Base-by-base conservation (phyloP, 92 coral and sea anemone genomes). In the Blastomussa wellsi region DNA sequence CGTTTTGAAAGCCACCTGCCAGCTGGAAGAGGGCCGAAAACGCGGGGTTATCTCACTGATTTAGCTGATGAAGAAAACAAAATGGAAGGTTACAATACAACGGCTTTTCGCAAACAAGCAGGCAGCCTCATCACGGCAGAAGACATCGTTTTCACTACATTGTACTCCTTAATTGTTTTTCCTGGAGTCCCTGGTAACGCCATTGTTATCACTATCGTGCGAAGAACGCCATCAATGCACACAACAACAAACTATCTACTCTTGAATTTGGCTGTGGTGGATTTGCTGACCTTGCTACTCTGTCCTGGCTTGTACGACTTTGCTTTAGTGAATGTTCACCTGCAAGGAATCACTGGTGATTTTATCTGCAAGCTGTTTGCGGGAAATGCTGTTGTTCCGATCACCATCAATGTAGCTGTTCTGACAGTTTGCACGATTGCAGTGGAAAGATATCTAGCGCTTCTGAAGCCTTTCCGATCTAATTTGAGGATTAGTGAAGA, bases 261-360 rank as follows among this genome's bases (percentile, higher is more conserved):
- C 72, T 39, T 82, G 59, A 89, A 78, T 48, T 80, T 89, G 70
- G 89, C 92, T 7, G 79, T 76, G 28, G 89, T 89, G 1, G 92
- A 89, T 48, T 39, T 89, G 38, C 17, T 89, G 19, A 89, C 86
- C 11, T 72, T 89, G 10, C 12, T 85, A 7, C 86, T 80, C 41
- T 89, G 92, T 67, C 92, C 92, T 32, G 89, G 92, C 4, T 7
- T 89, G 24, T 84, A 89, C 32, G 89, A 89, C 70, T 89, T 78
- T 59, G 85, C 82, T 36, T 35, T 89, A 48, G 36, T 48, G 13
- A 57, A 76, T 1, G 89, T 80, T 35, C 88, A 62, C 36, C 82
- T 86, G 9, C 38, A 44, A 9, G 88, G 92, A 8, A 67, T 68
- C 41, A 6, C 38, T 4, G 92, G 88, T 7, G 89, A 89, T 52